Evolutionary conservation across 64 coral and sea anemone species (phyloP), one percentile per base, ranked within the genome.

Genomic region (Porites lutea): DNA sequence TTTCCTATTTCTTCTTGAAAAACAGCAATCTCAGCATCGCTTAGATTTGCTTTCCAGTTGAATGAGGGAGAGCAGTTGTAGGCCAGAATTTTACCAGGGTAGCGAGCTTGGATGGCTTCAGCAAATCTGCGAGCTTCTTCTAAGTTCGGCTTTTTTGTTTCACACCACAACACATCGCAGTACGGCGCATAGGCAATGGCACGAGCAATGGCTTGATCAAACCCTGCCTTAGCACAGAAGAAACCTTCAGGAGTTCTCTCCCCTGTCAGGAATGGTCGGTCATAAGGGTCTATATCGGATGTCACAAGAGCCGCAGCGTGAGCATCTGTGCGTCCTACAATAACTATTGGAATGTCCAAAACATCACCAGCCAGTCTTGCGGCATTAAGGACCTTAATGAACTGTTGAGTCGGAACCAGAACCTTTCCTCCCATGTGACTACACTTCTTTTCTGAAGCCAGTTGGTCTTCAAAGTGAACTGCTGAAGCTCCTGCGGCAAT

Each of bases 41-140:
- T 82, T 8, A 98, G 91, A 78, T 98, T 98, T 49, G 97, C 97
- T 58, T 96, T 98, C 97, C 97, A 98, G 83, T 98, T 98, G 88
- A 98, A 98, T 52, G 97, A 98, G 60, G 97, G 97, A 55, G 97
- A 98, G 52, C 97, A 98, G 75, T 98, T 98, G 44, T 98, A 98
- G 60, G 97, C 97, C 7, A 98, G 82, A 48, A 91, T 91, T 77
- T 98, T 98, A 16, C 97, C 97, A 72, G 97, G 97, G 52, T 93
- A 98, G 55, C 93, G 90, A 23, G 94, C 94, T 86, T 98, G 97
- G 61, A 98, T 90, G 59, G 97, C 97, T 75, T 96, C 61, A 51
- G 97, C 97, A 96, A 98, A 98, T 58, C 83, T 80, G 77, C 94
- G 90, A 45, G 97, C 97, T 93, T 98, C 97, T 67, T 95, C 71